Base-by-base conservation (phyloP, 2,113 vertebrate genomes). In the Leucopternis melanops region DNA sequence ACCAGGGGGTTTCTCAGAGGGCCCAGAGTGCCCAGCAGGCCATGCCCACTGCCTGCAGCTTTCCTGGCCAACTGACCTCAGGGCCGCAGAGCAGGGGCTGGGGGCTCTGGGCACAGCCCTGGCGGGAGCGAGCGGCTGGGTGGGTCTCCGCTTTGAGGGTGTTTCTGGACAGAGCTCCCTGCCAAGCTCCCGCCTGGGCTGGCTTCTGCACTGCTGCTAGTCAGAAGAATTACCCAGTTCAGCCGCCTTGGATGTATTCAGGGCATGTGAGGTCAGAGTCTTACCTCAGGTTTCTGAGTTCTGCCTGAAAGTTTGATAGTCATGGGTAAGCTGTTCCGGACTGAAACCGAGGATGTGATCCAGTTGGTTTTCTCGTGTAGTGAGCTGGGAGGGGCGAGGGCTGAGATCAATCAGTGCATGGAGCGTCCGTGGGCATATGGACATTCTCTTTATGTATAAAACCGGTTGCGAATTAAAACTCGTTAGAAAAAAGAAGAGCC, bases 91-190 rank as follows among this genome's bases (percentile, higher is more conserved):
- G n/a, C 50, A 11, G 20, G 22, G 40, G n/a, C 47, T 29, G 55
- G 47, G 45, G 70, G 12, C 55, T 69, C 40, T 21, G 49, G 62
- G 47, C 49, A 50, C 5, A 12, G 42, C 32, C 62, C 22, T 10
- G 49, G n/a, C 5, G 4, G 0, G 2, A 23, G 42, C 0, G 2
- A 42, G 47, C 4, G 2, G 49, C 63, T 38, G 32, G 10, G 21
- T 16, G 18, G 6, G 27, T 44, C 50, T 31, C 57, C 0, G 1
- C 63, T 58, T 5, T 17, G 36, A 38, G 62, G 42, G 19, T 31
- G 50, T 34, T 70, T 65, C 84, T 65, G 71, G 29, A 6, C 29
- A 32, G 25, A 54, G 34, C 38, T 72, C 58, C 15, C 50, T 2
- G 25, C 32, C 27, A 5, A 22, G 52, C 38, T 54, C 32, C 57